Conservation (phyloP, 2,113 vertebrate genomes). For the Romanogobio albipinnatus region DNA sequence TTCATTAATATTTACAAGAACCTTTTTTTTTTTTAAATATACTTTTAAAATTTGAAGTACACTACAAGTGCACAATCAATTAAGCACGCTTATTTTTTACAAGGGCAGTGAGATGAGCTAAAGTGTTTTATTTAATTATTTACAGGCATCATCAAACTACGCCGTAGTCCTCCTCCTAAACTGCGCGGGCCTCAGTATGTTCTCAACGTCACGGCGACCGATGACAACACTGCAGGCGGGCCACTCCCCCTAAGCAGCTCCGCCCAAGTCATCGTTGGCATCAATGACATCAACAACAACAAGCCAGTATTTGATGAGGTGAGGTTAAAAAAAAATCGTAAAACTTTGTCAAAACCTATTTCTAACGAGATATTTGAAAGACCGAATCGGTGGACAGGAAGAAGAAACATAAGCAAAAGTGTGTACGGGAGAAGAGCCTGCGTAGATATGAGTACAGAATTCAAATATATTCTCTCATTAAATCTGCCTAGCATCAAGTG, state of each 20-base stretch:
- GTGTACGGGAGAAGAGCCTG: background rate
- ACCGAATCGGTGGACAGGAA: background rate
- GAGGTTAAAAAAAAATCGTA: background rate
- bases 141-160: conserved; percentile 85
- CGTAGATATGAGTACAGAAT: background rate
- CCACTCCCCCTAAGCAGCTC: conserved; percentile 82
- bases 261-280: conserved; percentile 84
- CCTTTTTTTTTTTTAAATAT: too few relatives aligned
- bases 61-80: background rate
- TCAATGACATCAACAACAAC: conserved; percentile 90
- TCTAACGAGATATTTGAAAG: background rate
- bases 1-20: background rate
- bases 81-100: background rate
- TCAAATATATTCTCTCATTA: conserved; percentile 37
- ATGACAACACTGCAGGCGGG: conserved; percentile 85
- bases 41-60: too few relatives aligned
- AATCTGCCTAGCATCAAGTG: conserved; percentile 23
- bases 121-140: conserved; percentile 6
- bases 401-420: background rate
- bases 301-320: conserved; percentile 87
- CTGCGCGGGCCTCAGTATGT: conserved; percentile 80
- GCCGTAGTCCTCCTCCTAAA: conserved; percentile 78
- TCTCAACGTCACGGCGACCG: conserved; percentile 85
- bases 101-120: background rate
- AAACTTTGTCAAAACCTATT: too few relatives aligned